Conservation (phyloP, 2,888 invertebrate genomes). For the Cantharis flavilabris region DNA sequence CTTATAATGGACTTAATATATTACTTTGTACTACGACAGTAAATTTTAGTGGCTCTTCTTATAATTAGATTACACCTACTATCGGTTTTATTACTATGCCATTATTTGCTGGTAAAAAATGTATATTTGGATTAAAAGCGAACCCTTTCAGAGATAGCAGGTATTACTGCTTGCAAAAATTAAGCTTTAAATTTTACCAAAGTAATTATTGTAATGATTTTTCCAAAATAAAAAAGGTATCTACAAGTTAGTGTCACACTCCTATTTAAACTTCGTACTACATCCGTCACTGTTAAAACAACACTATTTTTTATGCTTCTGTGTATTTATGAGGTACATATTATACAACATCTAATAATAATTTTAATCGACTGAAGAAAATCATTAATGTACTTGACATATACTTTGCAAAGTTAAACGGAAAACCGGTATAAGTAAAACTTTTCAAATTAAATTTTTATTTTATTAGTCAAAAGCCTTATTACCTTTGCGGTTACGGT, state of each 20-base stretch:
- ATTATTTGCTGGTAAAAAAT: constrained; percentile 15
- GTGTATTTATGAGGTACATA: no score
- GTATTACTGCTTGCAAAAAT: constrained; percentile 1
- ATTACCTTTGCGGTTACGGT: not conserved
- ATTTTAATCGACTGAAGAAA: no score
- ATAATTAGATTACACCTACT: constrained; percentile 29
- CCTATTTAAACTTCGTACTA: no score
- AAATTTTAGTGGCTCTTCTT: constrained; percentile 16
- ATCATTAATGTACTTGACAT: no score
- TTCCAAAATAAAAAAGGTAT: not conserved
- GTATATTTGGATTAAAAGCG: constrained; percentile 18
- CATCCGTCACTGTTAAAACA: no score
- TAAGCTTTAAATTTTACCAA: not conserved
- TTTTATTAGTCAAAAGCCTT: no score
- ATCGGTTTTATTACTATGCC: constrained; percentile 20
- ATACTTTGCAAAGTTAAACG: no score
- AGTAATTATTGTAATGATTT: not conserved
- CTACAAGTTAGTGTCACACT: not conserved
- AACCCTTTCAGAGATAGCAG: constrained; percentile 3
- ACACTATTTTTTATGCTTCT: no score
- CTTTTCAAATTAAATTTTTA: no score
- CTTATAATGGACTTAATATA: constrained; percentile 25
- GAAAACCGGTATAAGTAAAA: no score
- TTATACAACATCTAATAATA: no score
- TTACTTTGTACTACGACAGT: constrained; percentile 20